Evolutionary conservation across 64 coral and sea anemone genomes (phyloP).

Genomic region (Actinia tenebrosa): DNA sequence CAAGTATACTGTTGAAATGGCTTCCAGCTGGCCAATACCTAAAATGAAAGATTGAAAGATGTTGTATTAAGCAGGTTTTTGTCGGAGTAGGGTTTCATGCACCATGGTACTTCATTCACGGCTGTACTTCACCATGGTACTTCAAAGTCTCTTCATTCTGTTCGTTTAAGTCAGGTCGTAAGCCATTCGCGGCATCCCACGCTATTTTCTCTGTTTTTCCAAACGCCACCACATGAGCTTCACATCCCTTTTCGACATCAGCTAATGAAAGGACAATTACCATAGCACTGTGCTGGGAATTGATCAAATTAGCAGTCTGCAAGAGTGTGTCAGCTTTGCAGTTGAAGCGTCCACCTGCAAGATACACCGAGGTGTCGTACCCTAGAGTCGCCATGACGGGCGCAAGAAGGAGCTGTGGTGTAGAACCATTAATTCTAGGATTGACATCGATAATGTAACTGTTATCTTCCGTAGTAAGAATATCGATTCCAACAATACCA

Average conservation of each 20-base stretch:
- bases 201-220: slow-evolving; percentile 35
- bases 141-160: no score
- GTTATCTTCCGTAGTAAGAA: slow-evolving; percentile 33
- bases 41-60: no score
- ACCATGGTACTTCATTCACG: no score
- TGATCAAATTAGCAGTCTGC: slow-evolving; percentile 30
- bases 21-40: no score
- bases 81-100: no score
- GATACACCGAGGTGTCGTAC: slow-evolving; percentile 28
- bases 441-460: slow-evolving; percentile 62
- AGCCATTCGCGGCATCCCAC: slow-evolving; percentile 28
- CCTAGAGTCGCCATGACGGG: slow-evolving; percentile 45
- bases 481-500: slow-evolving; percentile 40
- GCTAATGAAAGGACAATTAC: slow-evolving; percentile 40
- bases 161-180: neutral
- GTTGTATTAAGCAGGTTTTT: no score
- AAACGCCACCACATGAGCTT: slow-evolving; percentile 60
- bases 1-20: no score
- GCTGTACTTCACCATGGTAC: no score
- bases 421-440: slow-evolving; percentile 63
- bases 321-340: slow-evolving; percentile 24
- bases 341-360: slow-evolving; percentile 32
- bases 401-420: slow-evolving; percentile 56
- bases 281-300: slow-evolving; percentile 17
- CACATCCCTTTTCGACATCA: slow-evolving; percentile 42